Evolutionary conservation across 2,888 invertebrate genomes (phyloP), one percentile per base, ranked within the genome.

Genomic region (Byasa hedistus): DNA sequence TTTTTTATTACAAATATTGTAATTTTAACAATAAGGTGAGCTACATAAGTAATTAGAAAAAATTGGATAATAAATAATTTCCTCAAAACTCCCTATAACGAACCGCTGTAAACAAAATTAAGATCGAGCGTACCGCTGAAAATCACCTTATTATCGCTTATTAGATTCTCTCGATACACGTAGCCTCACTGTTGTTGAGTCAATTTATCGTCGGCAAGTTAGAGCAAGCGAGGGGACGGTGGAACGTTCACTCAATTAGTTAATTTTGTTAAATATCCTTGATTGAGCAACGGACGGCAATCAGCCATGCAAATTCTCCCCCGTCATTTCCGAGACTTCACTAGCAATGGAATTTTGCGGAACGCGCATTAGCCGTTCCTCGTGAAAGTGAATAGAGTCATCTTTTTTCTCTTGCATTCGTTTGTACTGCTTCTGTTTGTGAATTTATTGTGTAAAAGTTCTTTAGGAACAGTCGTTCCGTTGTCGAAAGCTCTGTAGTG

Each of bases 241-340:
- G 81, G 82, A 84, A 80, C 85, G 85, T 85, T 87, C 88, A 89
- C 87, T 89, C 90, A 89, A 91, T 91, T 90, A 91, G 88, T 87
- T 90, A 89, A 91, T 91, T 90, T 87, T 83, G 91, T 90, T 91
- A 91, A 91, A 89, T 87, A 89, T 86, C 89, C 91, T 88, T 90
- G 91, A 91, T 91, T 91, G 91, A 89, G 86, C 89, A 88, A 78
- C 89, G 88, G 88, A 81, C 89, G 84, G 90, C 90, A 91, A 91
- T 91, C 91, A 91, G 85, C 85, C 88, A 91, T 91, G 91, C 89
- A 90, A 91, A 91, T 91, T 86, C 81, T 76, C 67, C 69, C 59
- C 66, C 72, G 73, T 75, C 75, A 72, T 74, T 75, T 71, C 73
- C 66, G 62, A 71, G 72, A 73, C 72, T 75, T 73, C 66, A 71